Conservation (phyloP, 2,797 vertebrate species). For the Diplodus sargus region DNA sequence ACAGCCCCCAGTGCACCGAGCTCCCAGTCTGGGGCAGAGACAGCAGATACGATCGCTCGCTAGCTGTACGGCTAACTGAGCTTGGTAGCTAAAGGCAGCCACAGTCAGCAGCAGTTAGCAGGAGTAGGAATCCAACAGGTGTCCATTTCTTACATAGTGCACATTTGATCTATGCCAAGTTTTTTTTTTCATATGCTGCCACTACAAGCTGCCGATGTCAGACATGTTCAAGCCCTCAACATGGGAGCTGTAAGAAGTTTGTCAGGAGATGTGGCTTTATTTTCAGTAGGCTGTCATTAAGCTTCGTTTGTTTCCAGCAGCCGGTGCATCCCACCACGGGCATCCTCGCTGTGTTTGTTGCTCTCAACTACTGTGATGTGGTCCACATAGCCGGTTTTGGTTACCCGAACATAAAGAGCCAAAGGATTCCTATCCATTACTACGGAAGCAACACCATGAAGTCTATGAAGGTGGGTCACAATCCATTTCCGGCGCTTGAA, state of each 20-base stretch:
- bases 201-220: background rate
- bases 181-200: background rate
- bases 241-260: background rate
- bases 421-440: conserved; percentile 91
- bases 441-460: conserved; percentile 91
- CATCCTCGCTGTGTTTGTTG: conserved; percentile 91
- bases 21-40: too few relatives aligned
- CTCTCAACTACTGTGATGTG: conserved; percentile 94
- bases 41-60: too few relatives aligned
- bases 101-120: too few relatives aligned
- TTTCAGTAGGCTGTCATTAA: conserved; percentile 3
- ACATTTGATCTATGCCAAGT: too few relatives aligned
- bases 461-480: conserved; percentile 89
- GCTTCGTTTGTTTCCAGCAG: conserved; percentile 75
- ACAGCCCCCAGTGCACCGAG: too few relatives aligned
- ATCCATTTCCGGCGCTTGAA: background rate
- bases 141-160: too few relatives aligned
- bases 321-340: conserved; percentile 90
- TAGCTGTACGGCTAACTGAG: too few relatives aligned
- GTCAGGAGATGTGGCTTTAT: background rate
- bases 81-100: too few relatives aligned
- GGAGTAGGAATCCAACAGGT: too few relatives aligned
- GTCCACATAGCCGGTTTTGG: conserved; percentile 95
- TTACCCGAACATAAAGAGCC: conserved; percentile 86
- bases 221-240: background rate